Evolutionary conservation across 2,113 vertebrate genomes (phyloP), one percentile per base, ranked within the genome.

Genomic region (Anolis carolinensis): DNA sequence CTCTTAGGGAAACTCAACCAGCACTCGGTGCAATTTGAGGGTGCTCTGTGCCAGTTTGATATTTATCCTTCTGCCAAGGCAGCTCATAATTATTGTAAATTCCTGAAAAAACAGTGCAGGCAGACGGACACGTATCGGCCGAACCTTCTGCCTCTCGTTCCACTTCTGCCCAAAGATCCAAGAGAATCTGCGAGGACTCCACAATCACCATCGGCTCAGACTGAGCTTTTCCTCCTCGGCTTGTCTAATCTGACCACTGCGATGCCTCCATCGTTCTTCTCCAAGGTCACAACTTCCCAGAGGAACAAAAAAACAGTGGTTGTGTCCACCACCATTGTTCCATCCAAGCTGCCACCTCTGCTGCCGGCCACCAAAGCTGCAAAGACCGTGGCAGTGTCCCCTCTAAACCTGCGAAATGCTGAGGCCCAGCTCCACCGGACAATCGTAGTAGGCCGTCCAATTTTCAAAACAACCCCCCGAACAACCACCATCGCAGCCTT

Each of bases 31-130:
- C 97, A 97, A 70, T 99, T 99, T 74, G 99, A 99, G 97, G 98
- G 99, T 23, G 97, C 98, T 85, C 95, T 99, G 89, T 99, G 98
- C 95, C 99, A 99, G 92, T 98, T 99, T 70, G 98, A 99, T 95
- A 96, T 99, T 95, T 97, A 98, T 94, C 98, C 98, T 67, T 98
- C 98, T 30, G 95, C 97, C n/a, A 96, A 97, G 97, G 98, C 98
- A 96, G 96, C 98, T 97, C 97, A 97, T 89, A 97, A 99, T 96
- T 99, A 99, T 97, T 99, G 98, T 95, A 96, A 98, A 95, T 97
- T 98, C 96, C 97, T 99, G 94, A 99, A 97, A 92, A 98, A 97
- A 95, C 98, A 98, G 80, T 99, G 98, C 95, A 97, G 97, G 94
- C 98, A 98, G 91, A 97, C 97, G 8, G 98, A 98, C 79, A 96